Evolutionary conservation across 2,888 invertebrate species (phyloP), one percentile per base, ranked within the genome.

Genomic region (Ectemnius continuus): DNA sequence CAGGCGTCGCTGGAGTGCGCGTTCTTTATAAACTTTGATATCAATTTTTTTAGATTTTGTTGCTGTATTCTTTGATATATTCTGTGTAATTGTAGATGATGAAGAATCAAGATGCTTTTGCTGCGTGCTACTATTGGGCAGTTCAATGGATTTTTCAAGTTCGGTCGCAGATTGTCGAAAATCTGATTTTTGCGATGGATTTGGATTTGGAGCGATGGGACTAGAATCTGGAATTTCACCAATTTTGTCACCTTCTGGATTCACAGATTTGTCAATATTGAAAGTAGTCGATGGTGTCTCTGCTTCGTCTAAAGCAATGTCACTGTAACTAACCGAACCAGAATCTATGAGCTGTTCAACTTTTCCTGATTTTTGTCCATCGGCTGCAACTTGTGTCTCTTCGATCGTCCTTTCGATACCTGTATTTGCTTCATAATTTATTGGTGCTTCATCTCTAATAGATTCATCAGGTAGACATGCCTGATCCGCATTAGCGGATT

Each of bases 1-100:
- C 23, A 75, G 57, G 14, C 76, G 78, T n/a, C 87, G 84, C 18
- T 85, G 85, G 2, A 85, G 67, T 0, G 85, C 61, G 3, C 90
- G 86, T 45, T 86, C 88, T 65, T 89, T 89, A 46, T 90, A 90
- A 0, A 86, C 83, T 57, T 86, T 86, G 36, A 90, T 87, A 18
- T 89, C 88, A 16, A 90, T 79, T 65, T 88, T 89, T 45, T 86
- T 89, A 4, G 45, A 62, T 79, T 70, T 80, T 6, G 1, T 16
- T 52, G 11, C n/a, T 0, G 52, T 5, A 52, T 14, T 14, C 13
- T 52, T 16, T 14, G 52, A 52, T 0, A 52, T 16, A 16, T 16
- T 16, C 13, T 14, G n/a, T 52, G 14, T 14, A 52, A 16, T 13
- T 52, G 52, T 52, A 52, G 5, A 5, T 14, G 5, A 5, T 6